Evolutionary conservation across 2,797 vertebrate genomes (phyloP), one percentile per base, ranked within the genome.

Genomic region (Pygocentrus nattereri): DNA sequence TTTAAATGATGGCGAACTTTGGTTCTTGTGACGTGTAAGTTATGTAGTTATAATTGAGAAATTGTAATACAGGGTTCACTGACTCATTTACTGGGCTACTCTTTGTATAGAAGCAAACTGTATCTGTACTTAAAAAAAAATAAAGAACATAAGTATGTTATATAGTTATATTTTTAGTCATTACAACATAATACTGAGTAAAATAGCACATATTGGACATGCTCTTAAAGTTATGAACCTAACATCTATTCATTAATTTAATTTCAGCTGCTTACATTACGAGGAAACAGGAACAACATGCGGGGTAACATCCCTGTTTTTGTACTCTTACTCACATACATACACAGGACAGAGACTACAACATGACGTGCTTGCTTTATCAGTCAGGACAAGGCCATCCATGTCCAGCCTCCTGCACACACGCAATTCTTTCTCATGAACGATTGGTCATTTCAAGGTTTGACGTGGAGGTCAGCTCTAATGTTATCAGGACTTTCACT

Each of bases 371-470:
- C 56, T 59, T 74, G 27, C 50, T 79, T 72, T 68, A 76, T 61
- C 84, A 64, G 25, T 83, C 21, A 70, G 47, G 58, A 41, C 74
- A 74, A 78, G 58, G 81, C 38, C 69, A 31, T 23, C 18, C 1
- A 67, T 38, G 52, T 58, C 44, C 27, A 47, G 5, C 25, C 21
- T 19, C 74, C 56, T 38, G 30, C 65, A 16, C 67, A 74, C 77
- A 76, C 50, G 70, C 38, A 71, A 10, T 15, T 64, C n/a, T 65
- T 18, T 64, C 44, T 50, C 68, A 21, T 71, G 38, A 70, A 62
- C 62, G 47, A 68, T 73, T 34, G 50, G 61, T 49, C 74, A 56
- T 68, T 80, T 82, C 72, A 79, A 81, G 74, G 78, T 69, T 78
- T 56, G 41, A 65, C 47, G 13, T 5, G 31, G 61, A 73, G 69